Evolutionary conservation across 2,888 invertebrate genomes (phyloP).

Genomic region (Chydorus sphaericus): DNA sequence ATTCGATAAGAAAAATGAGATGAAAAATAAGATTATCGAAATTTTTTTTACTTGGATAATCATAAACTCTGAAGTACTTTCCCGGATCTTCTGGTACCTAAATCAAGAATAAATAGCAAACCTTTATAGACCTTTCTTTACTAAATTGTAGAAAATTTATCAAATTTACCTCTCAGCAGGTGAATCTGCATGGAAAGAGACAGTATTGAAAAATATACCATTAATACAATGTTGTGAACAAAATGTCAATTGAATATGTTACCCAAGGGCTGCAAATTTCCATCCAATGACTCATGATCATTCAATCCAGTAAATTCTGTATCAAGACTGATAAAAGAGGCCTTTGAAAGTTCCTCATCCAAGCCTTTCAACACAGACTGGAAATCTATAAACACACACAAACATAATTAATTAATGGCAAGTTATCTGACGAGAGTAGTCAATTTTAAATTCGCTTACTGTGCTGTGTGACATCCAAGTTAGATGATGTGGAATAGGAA

Average conservation of each 20-base stretch:
- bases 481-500: too few species aligned
- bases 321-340: conserved; percentile 63
- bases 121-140: not conserved
- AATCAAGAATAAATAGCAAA: not conserved
- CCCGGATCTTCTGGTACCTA: not conserved
- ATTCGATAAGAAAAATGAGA: too few species aligned
- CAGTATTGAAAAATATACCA: too few species aligned
- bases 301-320: conserved; percentile 68
- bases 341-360: conserved; percentile 45
- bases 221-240: not conserved
- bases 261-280: conserved; percentile 40
- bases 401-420: conserved; percentile 24
- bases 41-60: too few species aligned
- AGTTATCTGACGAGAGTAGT: too few species aligned
- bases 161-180: too few species aligned
- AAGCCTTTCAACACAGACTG: conserved; percentile 46
- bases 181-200: conserved; percentile 26
- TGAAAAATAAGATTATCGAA: too few species aligned
- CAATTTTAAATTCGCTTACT: too few species aligned
- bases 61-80: not conserved
- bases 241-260: not conserved
- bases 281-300: conserved; percentile 20
- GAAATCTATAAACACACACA: too few species aligned
- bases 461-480: too few species aligned
- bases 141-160: conserved; percentile 18